These are phyloP conservation scores for Chlorodrepanis virens DNA, from an alignment of 2,113 vertebrate species.

Conservation along the genomic window DNA sequence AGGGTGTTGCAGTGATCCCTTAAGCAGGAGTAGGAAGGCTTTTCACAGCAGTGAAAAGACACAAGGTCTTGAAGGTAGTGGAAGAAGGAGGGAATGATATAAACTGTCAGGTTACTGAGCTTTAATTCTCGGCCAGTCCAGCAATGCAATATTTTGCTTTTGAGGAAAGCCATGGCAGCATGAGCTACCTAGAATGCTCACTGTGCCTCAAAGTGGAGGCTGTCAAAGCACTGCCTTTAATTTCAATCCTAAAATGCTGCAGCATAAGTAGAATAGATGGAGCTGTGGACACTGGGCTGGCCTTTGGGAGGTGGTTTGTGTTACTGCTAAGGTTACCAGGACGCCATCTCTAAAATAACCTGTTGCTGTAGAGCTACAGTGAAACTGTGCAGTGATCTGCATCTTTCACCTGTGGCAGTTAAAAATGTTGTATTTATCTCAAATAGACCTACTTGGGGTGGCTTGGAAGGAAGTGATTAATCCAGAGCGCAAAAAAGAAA, in stretches of 20 bases:
- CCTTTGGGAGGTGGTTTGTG: neutral
- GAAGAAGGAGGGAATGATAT: neutral
- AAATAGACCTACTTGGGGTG: neutral
- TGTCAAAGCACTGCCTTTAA: neutral
- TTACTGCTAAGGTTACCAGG: neutral
- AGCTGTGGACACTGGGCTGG: neutral
- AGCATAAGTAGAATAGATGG: neutral
- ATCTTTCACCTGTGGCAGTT: neutral
- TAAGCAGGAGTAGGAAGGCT: neutral
- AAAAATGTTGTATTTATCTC: neutral
- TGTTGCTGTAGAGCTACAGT: neutral
- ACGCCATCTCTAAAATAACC: neutral
- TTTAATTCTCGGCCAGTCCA: neutral
- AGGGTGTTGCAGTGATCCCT: neutral
- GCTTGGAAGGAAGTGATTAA: neutral
- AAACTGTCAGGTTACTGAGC: neutral
- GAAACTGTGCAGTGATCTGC: neutral
- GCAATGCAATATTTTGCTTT: neutral
- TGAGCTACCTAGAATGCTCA: neutral
- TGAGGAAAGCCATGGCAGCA: neutral
- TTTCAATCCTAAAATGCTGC: neutral
- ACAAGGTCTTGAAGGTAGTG: neutral
- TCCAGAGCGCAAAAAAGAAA: neutral
- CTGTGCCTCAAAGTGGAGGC: neutral
- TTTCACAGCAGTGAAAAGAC: neutral